A percentile compares a stretch with the other conserved stretches of the same genome.
Evolutionary conservation across 2,113 vertebrate genomes (phyloP).

Genomic region (Gymnarchus niloticus): DNA sequence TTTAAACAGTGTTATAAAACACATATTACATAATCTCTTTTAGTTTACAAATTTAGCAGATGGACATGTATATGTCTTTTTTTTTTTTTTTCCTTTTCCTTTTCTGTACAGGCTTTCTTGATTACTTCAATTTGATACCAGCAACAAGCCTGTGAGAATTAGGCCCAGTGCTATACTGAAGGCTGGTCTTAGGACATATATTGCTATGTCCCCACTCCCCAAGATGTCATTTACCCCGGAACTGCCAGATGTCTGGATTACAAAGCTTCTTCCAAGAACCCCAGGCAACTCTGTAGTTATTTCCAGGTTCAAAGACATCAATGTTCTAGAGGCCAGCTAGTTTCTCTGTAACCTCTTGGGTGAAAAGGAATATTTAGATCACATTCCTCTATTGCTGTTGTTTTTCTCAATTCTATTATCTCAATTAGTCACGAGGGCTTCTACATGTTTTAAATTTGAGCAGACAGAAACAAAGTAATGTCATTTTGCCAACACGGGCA

Average conservation of each 20-base stretch:
- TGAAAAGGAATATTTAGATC: constrained; percentile 30
- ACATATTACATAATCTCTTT: background rate
- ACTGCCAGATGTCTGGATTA: background rate
- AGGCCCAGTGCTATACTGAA: background rate
- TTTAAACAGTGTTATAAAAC: background rate
- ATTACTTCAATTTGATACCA: background rate
- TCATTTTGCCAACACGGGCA: background rate
- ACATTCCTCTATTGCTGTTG: constrained; percentile 32
- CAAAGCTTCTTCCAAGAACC: background rate
- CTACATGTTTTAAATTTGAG: constrained; percentile 38
- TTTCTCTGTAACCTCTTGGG: background rate
- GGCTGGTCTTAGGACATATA: too few species aligned
- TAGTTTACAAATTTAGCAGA: background rate
- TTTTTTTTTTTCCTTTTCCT: too few species aligned
- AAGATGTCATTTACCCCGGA: background rate
- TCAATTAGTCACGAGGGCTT: background rate
- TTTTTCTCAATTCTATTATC: constrained; percentile 39
- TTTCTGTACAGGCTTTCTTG: background rate
- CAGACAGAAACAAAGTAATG: constrained; percentile 1
- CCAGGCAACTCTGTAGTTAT: background rate
- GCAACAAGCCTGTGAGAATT: background rate
- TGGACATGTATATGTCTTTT: background rate
- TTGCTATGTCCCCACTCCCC: too few species aligned
- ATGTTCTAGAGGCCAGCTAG: background rate
- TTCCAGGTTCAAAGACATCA: background rate